Base-by-base conservation (phyloP, 2,888 invertebrate genomes). In the Morpho deidamia region DNA sequence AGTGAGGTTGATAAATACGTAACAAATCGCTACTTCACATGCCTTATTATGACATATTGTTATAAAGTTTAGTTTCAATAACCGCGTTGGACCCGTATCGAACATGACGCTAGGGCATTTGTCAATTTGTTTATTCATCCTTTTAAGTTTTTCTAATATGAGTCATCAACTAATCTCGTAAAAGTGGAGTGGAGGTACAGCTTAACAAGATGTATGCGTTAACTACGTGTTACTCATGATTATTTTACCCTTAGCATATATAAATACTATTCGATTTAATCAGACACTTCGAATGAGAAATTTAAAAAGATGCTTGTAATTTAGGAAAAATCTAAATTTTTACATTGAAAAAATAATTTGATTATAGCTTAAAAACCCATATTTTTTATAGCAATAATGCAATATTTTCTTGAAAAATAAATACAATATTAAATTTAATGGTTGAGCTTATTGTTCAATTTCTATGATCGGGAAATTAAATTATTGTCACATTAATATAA, bases 401-500 rank as follows among this genome's bases (percentile, higher is more conserved):
- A 5, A 23, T 14, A 23, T 1, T 23, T 5, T 23, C 23, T 23
- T 23, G 3, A 23, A 23, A 23, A 5, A 23, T 23, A 23, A 23
- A 23, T 23, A 23, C 23, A 23, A 23, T 23, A 23, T 23, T 23
- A 74, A 69, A 60, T 68, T 76, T 76, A 72, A 71, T 66, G 70
- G 68, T 65, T 66, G 49, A 37, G 47, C 53, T 70, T 64, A 65
- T 66, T 63, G 67, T 61, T 69, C 68, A 52, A 23, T 23, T 5
- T 23, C 3, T 23, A 23, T 23, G 23, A 23, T 23, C 5, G 2
- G 23, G 2, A 23, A 23, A 3, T 23, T 1, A 23, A 23, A 64
- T 79, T 83, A 81, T 78, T 74, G 63, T 74, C 56, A 74, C 78
- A 70, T 73, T 78, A 81, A 74, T 72, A 78, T 83, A 88, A 85